Base-by-base conservation (phyloP, 1,140 invertebrate genomes). In the Hesperophylax magnus region DNA sequence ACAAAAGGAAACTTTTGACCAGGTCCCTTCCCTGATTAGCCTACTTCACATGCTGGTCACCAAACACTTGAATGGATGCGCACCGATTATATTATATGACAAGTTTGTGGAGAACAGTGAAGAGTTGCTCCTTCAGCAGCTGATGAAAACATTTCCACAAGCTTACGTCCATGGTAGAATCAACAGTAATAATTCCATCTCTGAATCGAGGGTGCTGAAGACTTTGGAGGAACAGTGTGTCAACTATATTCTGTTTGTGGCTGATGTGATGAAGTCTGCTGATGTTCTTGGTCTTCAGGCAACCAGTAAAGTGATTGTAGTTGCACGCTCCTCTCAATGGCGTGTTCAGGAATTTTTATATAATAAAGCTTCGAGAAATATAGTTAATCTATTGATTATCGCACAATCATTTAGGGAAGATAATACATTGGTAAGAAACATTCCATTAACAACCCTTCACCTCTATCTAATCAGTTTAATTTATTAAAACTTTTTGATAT, bases 291-390 rank as follows among this genome's bases (percentile, higher is more conserved):
- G 91, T 0, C 89, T 92, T 79, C 89, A 93, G 85, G 89, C 91
- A 0, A 85, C 86, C 0, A 92, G 89, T 84, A 92, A 92, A 75
- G 90, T 94, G 3, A 88, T 95, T 0, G 84, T 95, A 0, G 88
- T 95, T 0, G 89, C 93, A 0, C 88, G 91, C 79, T 93, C 93
- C 9, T 92, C 93, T 0, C 92, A 93, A 85, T 95, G 93, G 93
- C 91, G 92, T n/a, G 90, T 95, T 0, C 90, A 92, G 58, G 93
- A 94, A 84, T 95, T 93, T 87, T 84, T 95, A 17, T 87, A 89
- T 14, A 91, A 90, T 31, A 88, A 91, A 61, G n/a, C 87, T 2
- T 92, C 94, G 0, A 91, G 92, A 83, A 90, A 88, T 84, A 93
- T 94, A 85, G 88, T 92, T 0, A 93, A 95, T 90, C 87, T 95